Percentiles rank a stretch among this genome's conserved stretches.
Evolutionary conservation across 2,113 vertebrate species (phyloP).

Genomic region (Xiphophorus couchianus): DNA sequence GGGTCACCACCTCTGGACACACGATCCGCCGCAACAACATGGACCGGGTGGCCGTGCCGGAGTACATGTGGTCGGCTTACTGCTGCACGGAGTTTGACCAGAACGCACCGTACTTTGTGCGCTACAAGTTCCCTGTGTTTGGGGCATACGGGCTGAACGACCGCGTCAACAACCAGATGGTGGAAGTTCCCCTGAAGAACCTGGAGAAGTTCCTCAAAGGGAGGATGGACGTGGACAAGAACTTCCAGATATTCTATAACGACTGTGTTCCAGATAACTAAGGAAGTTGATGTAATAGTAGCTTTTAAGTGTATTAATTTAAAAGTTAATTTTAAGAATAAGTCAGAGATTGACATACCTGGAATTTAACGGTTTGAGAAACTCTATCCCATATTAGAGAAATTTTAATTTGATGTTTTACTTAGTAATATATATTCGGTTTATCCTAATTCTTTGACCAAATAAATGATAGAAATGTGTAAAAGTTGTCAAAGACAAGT

Average conservation of each 20-base stretch:
- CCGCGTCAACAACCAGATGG: slow-evolving; percentile 70
- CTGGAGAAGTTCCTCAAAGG: slow-evolving; percentile 77
- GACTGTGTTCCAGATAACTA: slow-evolving; percentile 72
- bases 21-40: slow-evolving; percentile 73
- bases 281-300: slow-evolving; percentile 4
- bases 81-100: slow-evolving; percentile 75
- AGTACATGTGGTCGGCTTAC: slow-evolving; percentile 77
- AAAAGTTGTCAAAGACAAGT: background rate
- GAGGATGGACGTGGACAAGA: slow-evolving; percentile 76
- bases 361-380: background rate
- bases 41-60: slow-evolving; percentile 69
- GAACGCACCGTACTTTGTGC: slow-evolving; percentile 73
- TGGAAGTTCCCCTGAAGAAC: slow-evolving; percentile 73
- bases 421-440: background rate
- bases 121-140: slow-evolving; percentile 78
- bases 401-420: background rate
- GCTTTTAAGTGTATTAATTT: background rate
- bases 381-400: slow-evolving; percentile 2
- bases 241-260: slow-evolving; percentile 79
- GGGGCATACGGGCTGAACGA: slow-evolving; percentile 73
- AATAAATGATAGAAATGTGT: background rate
- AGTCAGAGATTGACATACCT: background rate
- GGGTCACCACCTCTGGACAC: slow-evolving; percentile 73
- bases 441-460: background rate
- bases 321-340: background rate